Evolutionary conservation across 2,113 vertebrate genomes (phyloP).

Genomic region (Hystrix cristata): DNA sequence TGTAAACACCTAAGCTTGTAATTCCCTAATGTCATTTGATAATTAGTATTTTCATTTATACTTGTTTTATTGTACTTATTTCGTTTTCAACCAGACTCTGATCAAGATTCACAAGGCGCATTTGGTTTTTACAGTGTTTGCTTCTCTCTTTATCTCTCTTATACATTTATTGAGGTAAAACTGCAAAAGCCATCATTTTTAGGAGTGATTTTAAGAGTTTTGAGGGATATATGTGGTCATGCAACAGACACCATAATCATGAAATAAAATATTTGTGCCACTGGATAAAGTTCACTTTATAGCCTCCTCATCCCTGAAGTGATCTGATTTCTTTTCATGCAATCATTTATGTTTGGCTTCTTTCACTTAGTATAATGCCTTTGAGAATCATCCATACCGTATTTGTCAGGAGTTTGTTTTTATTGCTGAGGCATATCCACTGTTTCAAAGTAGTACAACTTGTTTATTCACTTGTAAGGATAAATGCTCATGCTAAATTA

Average conservation of each 20-base stretch:
- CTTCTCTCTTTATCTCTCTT: background rate
- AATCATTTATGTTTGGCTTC: background rate
- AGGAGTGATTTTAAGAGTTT: background rate
- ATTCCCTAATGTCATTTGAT: background rate
- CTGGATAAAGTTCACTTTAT: background rate
- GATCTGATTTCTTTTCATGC: background rate
- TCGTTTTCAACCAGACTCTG: background rate
- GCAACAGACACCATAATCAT: background rate
- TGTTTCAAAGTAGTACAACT: background rate
- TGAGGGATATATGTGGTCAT: background rate
- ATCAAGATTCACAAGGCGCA: background rate
- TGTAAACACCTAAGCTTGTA: background rate
- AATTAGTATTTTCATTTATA: constrained; percentile 34
- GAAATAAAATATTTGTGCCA: background rate
- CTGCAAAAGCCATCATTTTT: background rate
- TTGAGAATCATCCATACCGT: background rate
- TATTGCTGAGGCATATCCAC: background rate
- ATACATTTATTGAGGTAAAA: background rate
- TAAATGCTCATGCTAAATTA: background rate
- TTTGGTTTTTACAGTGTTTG: background rate
- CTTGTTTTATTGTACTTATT: background rate
- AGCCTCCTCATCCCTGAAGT: background rate
- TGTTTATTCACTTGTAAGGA: background rate
- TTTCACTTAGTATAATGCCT: background rate
- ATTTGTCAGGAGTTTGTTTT: background rate